phyloP scores from a whole-genome alignment of 2,113 vertebrate genomes.

The Lepisosteus osseus region DNA sequence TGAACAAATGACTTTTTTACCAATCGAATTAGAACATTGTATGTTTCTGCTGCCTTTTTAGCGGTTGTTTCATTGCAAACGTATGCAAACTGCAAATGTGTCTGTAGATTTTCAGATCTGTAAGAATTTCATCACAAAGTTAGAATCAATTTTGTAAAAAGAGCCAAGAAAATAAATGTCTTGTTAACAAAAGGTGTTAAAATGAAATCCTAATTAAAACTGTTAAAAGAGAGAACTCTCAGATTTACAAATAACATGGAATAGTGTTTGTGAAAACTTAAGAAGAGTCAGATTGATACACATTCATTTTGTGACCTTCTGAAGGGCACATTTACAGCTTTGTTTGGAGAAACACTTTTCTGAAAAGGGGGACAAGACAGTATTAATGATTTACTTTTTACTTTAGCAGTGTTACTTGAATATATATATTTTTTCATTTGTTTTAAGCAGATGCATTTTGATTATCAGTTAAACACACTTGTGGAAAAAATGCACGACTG shows the following conservation, averaged over 20 bases:
- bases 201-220: no score
- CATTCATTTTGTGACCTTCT: neutral
- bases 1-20: no score
- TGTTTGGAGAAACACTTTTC: neutral
- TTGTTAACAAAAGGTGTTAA: conserved; percentile 40
- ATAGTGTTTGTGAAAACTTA: neutral
- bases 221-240: no score
- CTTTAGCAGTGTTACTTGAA: conserved; percentile 60
- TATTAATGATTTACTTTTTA: conserved; percentile 55
- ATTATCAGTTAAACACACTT: conserved; percentile 24
- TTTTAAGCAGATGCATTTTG: conserved; percentile 39
- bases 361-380: conserved; percentile 24
- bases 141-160: conserved; percentile 28
- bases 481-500: conserved; percentile 26
- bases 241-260: no score
- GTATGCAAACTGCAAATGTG: no score
- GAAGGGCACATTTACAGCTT: neutral
- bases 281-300: conserved; percentile 22
- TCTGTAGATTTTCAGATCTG: conserved; percentile 51
- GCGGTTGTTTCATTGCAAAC: no score
- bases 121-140: conserved; percentile 6
- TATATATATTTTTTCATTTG: conserved; percentile 48
- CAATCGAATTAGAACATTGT: no score
- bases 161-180: conserved; percentile 42
- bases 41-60: no score